phyloP scores from a whole-genome alignment of 2,888 invertebrate genomes.

The Pseudococcus viburni region DNA sequence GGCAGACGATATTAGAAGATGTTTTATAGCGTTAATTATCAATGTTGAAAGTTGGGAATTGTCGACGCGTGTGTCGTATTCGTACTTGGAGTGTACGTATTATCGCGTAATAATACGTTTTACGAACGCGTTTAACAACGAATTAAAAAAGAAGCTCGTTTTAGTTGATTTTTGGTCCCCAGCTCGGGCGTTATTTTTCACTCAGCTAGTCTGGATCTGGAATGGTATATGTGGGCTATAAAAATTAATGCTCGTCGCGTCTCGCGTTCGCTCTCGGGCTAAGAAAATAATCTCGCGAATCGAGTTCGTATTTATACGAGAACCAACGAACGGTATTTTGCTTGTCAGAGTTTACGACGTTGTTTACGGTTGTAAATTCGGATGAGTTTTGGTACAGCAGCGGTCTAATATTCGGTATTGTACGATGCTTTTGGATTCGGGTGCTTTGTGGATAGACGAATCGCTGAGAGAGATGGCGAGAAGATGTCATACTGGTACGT shows the following conservation, averaged over 20 bases:
- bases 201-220: not conserved
- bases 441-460: too few relatives aligned
- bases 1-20: not conserved
- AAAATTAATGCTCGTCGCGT: not conserved
- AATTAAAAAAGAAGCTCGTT: not conserved
- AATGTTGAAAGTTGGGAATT: not conserved
- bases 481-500: too few relatives aligned
- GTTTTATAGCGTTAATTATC: not conserved
- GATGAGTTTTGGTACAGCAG: not conserved
- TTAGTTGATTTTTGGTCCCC: not conserved
- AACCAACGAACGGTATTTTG: not conserved
- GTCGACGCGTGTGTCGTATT: not conserved
- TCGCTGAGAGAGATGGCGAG: too few relatives aligned
- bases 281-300: not conserved
- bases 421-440: too few relatives aligned
- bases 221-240: not conserved
- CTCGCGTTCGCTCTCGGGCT: not conserved
- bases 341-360: not conserved
- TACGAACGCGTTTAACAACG: not conserved
- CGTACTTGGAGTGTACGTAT: too few relatives aligned
- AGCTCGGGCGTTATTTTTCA: not conserved
- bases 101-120: too few relatives aligned
- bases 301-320: not conserved
- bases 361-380: conserved; percentile 1
- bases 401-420: too few relatives aligned